These are phyloP conservation scores for Siniperca knerii DNA, from an alignment of 2,113 vertebrate species.

Conservation along the genomic window DNA sequence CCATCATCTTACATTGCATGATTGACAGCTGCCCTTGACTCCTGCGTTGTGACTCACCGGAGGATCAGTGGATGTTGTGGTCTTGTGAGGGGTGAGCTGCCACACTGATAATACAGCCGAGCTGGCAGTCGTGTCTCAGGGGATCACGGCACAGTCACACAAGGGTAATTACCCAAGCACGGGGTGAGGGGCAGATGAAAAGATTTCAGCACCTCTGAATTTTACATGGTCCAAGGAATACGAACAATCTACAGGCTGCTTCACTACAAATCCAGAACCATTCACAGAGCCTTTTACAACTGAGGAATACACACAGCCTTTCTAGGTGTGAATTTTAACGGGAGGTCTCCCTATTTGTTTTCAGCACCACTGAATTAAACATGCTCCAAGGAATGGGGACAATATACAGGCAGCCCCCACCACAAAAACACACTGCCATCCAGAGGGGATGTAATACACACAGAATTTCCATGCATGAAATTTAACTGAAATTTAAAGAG, in stretches of 20 bases:
- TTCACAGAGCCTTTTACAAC: conserved; percentile 19
- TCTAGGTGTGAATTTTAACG: conserved; percentile 49
- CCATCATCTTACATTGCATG: conserved; percentile 39
- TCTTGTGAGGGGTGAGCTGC: conserved; percentile 32
- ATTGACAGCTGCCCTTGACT: conserved; percentile 70
- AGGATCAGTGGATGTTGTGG: conserved; percentile 46
- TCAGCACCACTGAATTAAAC: conserved; percentile 67
- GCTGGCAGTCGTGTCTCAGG: conserved; percentile 40
- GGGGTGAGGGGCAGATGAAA: conserved; percentile 54
- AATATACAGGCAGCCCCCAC: conserved; percentile 19
- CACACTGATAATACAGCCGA: conserved; percentile 19
- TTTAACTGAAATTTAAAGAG: conserved; percentile 56
- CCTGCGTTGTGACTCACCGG: conserved; percentile 20
- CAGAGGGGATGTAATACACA: conserved; percentile 45
- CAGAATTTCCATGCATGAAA: conserved; percentile 37
- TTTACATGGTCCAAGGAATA: conserved; percentile 60
- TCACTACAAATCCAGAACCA: conserved; percentile 4
- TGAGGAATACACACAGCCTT: conserved; percentile 3
- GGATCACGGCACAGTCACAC: conserved; percentile 31
- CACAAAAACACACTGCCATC: conserved; percentile 27
- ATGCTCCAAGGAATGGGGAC: conserved; percentile 55
- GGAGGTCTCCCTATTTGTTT: conserved; percentile 44
- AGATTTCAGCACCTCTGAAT: conserved; percentile 69
- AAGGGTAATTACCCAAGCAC: conserved; percentile 63
- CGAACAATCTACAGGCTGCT: conserved; percentile 49